Percentiles rank a stretch among this genome's conserved stretches.
These are phyloP conservation scores for Graptemys geographica DNA, from an alignment of 2,797 vertebrate genomes.

Conservation along the genomic window DNA sequence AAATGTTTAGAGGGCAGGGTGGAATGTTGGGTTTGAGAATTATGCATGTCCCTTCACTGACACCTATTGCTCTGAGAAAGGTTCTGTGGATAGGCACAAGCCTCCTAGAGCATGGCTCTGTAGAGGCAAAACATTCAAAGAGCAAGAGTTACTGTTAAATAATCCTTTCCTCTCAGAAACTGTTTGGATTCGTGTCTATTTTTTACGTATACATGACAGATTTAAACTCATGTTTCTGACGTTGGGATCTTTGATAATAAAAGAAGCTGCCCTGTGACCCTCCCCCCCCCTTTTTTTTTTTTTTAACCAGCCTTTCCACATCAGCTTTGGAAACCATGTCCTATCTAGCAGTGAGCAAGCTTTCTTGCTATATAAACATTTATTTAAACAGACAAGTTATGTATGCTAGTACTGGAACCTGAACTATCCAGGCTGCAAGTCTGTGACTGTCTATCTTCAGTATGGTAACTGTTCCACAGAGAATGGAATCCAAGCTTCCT, in stretches of 20 bases:
- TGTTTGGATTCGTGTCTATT: neutral
- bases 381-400: neutral
- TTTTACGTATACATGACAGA: neutral
- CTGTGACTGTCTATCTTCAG: constrained; percentile 71
- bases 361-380: constrained; percentile 6
- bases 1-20: neutral
- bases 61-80: neutral
- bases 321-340: constrained; percentile 22
- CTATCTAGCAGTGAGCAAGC: neutral
- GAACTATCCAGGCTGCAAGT: constrained; percentile 63
- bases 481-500: constrained; percentile 70
- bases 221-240: neutral
- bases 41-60: neutral
- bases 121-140: neutral
- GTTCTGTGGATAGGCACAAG: neutral
- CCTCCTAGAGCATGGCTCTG: neutral
- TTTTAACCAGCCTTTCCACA: neutral
- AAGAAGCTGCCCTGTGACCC: neutral
- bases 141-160: neutral
- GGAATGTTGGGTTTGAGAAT: neutral
- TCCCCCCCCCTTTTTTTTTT: too few relatives aligned
- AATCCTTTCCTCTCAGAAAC: neutral
- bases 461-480: constrained; percentile 71
- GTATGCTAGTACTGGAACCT: constrained; percentile 31
- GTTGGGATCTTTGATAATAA: neutral